Conservation (phyloP, 2,113 vertebrate genomes). For the Malurus alboscapulatus region DNA sequence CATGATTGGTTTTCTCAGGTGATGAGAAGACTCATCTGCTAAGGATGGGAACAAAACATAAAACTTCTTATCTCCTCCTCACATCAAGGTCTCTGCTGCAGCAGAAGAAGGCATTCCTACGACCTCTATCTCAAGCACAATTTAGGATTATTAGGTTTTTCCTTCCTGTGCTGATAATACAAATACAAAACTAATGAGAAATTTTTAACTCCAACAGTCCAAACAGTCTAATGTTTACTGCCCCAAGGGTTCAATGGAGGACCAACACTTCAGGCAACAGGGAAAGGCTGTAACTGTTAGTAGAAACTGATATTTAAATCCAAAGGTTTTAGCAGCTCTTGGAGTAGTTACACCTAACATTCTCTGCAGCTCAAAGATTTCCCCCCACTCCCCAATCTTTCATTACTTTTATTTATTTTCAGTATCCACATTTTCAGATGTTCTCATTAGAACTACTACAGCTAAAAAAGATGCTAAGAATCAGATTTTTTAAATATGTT, state of each 20-base stretch:
- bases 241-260: not conserved
- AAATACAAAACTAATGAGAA: not conserved
- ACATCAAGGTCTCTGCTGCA: not conserved
- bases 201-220: not conserved
- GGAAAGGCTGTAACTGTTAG: not conserved
- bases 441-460: not conserved
- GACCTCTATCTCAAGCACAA: not conserved
- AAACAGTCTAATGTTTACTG: not conserved
- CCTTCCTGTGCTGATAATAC: not conserved
- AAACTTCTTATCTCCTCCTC: not conserved
- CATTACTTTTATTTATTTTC: not conserved
- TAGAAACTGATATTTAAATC: not conserved
- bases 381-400: not conserved
- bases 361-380: not conserved
- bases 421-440: not conserved
- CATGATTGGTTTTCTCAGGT: accelerated
- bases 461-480: not conserved
- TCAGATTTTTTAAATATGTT: accelerated
- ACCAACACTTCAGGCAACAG: not conserved
- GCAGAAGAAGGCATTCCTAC: not conserved
- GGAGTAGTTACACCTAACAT: not conserved
- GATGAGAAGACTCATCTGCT: not conserved
- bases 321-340: not conserved
- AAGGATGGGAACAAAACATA: not conserved
- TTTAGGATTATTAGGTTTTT: accelerated